Evolutionary conservation across 2,797 vertebrate genomes (phyloP).

Genomic region (Pseudochaenichthys georgianus): DNA sequence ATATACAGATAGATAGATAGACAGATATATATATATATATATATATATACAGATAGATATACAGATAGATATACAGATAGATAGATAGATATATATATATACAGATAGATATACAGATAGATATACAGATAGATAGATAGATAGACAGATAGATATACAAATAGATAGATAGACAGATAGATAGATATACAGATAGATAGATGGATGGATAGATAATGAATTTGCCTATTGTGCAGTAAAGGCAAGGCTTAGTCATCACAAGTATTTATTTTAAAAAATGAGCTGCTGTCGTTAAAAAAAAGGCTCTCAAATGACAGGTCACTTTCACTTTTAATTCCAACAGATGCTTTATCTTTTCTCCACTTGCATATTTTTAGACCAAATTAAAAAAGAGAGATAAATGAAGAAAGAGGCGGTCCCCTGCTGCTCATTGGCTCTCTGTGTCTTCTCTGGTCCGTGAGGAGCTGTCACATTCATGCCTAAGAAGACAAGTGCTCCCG

Average conservation of each 20-base stretch:
- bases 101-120: too few species aligned
- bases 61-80: too few species aligned
- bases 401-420: constrained; percentile 52
- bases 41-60: too few species aligned
- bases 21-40: too few species aligned
- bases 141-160: too few species aligned
- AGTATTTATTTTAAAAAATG: constrained; percentile 9
- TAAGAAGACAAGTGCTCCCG: constrained; percentile 78
- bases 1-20: too few species aligned
- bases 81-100: too few species aligned
- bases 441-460: constrained; percentile 72
- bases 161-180: too few species aligned
- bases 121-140: too few species aligned
- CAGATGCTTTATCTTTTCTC: constrained; percentile 42
- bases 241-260: not conserved
- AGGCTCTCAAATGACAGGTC: constrained; percentile 43
- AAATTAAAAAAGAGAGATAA: constrained; percentile 44
- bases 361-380: constrained; percentile 40
- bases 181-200: too few species aligned
- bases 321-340: constrained; percentile 69
- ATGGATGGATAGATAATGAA: too few species aligned
- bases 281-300: not conserved
- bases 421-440: constrained; percentile 69
- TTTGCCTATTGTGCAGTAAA: not conserved
- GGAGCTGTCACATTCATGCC: constrained; percentile 79